Base-by-base conservation (phyloP, 2,888 invertebrate species). In the Phytoseiulus persimilis region DNA sequence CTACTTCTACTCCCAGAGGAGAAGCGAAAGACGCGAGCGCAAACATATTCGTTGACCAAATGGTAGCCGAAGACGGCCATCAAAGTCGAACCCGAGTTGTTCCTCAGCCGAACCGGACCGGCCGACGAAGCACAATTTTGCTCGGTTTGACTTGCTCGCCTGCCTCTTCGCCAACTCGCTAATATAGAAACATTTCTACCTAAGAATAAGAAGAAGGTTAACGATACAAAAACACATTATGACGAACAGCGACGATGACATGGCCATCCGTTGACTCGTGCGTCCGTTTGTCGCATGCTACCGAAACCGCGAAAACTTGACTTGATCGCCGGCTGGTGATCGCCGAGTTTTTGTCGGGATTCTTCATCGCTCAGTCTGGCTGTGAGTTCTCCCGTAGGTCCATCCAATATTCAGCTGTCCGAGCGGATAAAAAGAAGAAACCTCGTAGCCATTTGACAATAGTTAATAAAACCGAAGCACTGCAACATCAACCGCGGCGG, bases 141-240 rank as follows among this genome's bases (percentile, higher is more conserved):
- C 65, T 65, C 65, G 65, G 23, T 23, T 65, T 18, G 65, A 65
- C 65, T 65, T 65, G 65, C 65, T 18, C 28, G 65, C 65, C 65
- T 28, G 65, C 1, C 65, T 28, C 23, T 65, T 23, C 9, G 65
- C 65, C 65, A 65, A 65, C 9, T 18, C 18, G 65, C 65, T 65
- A 65, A 65, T 65, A 65, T 65, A 65, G 65, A 65, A 23, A 65
- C 65, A 65, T 65, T 65, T 65, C 65, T 65, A 65, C 65, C 87
- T 87, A 32, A 87, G 87, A 87, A 87, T 87, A 87, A 87, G 39
- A 87, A 87, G 87, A 87, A 87, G 87, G 87, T 45, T 87, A 87
- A 87, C 87, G 87, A 87, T 87, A 87, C 87, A 87, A 87, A 87
- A 87, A 87, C 87, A 87, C 87, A 87, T 87, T 87, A 87, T 87